phyloP scores from a whole-genome alignment of 1,140 invertebrate genomes.

The Dinoponera quadriceps region DNA sequence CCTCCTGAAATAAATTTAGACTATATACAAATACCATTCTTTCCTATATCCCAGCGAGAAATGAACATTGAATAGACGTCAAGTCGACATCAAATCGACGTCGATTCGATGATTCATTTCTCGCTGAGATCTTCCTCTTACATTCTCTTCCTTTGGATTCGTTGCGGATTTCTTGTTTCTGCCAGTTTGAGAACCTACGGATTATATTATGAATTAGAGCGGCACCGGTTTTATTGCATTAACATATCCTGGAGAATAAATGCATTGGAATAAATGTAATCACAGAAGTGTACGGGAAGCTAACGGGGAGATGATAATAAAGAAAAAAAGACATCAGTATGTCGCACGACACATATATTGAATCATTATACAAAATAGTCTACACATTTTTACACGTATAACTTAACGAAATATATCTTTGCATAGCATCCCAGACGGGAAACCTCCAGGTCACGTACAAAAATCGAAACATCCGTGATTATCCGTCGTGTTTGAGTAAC shows the following conservation, averaged over 20 bases:
- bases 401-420: slow-evolving; percentile 17
- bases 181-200: neutral
- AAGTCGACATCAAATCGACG: no score
- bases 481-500: neutral
- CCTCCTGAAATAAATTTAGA: no score
- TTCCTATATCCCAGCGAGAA: no score
- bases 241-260: neutral
- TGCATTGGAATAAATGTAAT: slow-evolving; percentile 2
- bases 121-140: neutral
- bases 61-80: no score
- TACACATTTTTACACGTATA: neutral
- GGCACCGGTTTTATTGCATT: neutral
- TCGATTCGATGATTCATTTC: no score
- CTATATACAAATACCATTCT: no score
- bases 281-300: neutral
- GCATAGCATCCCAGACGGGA: neutral
- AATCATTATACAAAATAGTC: slow-evolving; percentile 31
- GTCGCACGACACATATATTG: slow-evolving; percentile 29
- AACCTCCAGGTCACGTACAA: slow-evolving; percentile 11
- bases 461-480: slow-evolving; percentile 14
- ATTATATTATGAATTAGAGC: neutral
- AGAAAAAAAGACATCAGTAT: neutral
- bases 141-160: neutral
- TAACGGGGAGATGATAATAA: neutral
- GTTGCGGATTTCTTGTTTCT: neutral